Base-by-base conservation (phyloP, 2,888 invertebrate species). In the Coelinius sp. region DNA sequence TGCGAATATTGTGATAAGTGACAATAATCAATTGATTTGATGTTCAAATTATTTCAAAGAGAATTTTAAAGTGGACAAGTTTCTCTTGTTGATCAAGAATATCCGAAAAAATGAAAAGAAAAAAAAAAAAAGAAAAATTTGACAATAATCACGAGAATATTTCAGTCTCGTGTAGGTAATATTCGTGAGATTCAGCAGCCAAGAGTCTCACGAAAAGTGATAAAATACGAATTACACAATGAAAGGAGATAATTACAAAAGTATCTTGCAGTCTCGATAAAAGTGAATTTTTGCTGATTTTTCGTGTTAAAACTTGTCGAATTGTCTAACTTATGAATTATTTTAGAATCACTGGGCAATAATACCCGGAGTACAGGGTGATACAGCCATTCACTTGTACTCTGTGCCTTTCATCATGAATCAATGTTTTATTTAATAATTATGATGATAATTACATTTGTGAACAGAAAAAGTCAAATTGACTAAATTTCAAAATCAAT, bases 181-280 rank as follows among this genome's bases (percentile, higher is more conserved):
- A 25, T 56, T 74, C 76, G 80, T 64, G 71, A 77, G 77, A 78
- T 73, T 79, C 78, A 49, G 71, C 84, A 84, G 84, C 84, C 84
- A 84, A 73, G 78, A 76, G 73, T 78, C 76, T 79, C 71, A 65
- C 79, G 79, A 80, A 22, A 46, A 17, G 8, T 27, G 64, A 67
- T 38, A 38, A 27, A 17, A 38, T 35, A n/a, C n/a, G 14, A 20
- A 52, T 27, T 67, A 27, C 53, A 67, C 35, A 67, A 59, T 31
- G 59, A 17, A 35, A 59, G n/a, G n/a, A n/a, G 31, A 59, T 14
- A 17, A 4, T 49, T 3, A 49, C 46, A 24, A 68, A 59, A 62
- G 24, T 31, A 44, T 53, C 20, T 31, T 41, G 17, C 46, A 20
- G 35, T 59, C n/a, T 49, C 17, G 17, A 17, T 53, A 10, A 49